Evolutionary conservation across 2,113 vertebrate species (phyloP).

Genomic region (Muntiacus reevesi): DNA sequence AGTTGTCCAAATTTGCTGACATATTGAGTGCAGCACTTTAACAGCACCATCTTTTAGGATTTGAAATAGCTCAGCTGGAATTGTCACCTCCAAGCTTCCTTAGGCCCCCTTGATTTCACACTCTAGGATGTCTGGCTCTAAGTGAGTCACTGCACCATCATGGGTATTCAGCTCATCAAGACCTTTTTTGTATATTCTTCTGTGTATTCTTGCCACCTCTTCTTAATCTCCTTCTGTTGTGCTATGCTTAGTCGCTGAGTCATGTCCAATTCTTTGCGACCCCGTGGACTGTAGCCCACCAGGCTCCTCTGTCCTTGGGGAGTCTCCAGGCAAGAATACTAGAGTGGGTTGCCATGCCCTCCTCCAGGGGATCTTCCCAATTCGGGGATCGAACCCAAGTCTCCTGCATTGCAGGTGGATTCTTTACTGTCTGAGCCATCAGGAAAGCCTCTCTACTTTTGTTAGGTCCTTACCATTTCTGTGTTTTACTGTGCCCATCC

Average conservation of each 20-base stretch:
- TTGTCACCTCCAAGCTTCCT: neutral
- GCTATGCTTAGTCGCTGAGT: neutral
- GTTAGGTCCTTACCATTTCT: neutral
- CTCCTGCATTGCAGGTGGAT: neutral
- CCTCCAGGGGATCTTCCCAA: neutral
- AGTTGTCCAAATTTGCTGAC: neutral
- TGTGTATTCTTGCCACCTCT: neutral
- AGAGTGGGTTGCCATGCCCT: neutral
- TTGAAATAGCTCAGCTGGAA: neutral
- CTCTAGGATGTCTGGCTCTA: neutral
- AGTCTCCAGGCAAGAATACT: neutral
- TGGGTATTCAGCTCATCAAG: neutral
- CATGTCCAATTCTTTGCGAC: neutral
- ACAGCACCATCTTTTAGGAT: neutral
- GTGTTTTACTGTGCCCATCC: neutral
- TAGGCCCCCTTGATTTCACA: neutral
- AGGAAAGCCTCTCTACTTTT: neutral
- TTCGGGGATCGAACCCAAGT: fast-evolving
- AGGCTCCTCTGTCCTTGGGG: neutral
- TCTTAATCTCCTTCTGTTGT: neutral
- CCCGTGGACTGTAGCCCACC: neutral
- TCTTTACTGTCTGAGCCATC: neutral
- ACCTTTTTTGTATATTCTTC: neutral
- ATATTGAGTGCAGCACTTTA: neutral
- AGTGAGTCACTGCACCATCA: neutral